Base-by-base conservation (phyloP, 2,113 vertebrate genomes). In the Geothlypis trichas region DNA sequence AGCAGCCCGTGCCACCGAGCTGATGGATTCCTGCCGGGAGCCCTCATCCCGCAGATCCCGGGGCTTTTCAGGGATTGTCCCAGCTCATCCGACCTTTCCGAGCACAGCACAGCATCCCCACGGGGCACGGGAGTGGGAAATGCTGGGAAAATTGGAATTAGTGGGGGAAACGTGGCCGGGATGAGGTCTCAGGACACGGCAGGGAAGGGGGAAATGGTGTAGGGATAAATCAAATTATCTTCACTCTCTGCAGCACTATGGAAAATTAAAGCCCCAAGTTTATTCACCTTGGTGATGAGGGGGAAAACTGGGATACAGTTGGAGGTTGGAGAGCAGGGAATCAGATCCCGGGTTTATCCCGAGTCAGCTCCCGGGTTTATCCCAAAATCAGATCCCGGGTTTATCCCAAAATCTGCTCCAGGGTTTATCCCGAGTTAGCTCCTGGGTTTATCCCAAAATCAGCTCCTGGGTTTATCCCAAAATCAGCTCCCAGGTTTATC, bases 131-230 rank as follows among this genome's bases (percentile, higher is more conserved):
- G 13, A 67, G 11, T 5, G 61, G 54, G 28, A 75, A 33, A 46
- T n/a, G 28, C 17, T 21, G 78, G 59, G 2, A 13, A 62, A 63
- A 28, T 9, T 27, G 44, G 67, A 66, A 73, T 57, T 26, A 15
- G 3, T 8, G 54, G 1, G 37, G 76, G 37, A 23, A 74, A 30
- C 0, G 3, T 21, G 47, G 62, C 39, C 0, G 5, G 47, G 62
- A 24, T 24, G 24, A n/a, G 52, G n/a, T 14, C 9, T 67, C 19
- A 4, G 77, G 37, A 20, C 68, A 11, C 1, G 0, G 37, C 52
- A 13, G 52, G 37, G 28, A 59, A n/a, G 5, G 15, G 28, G 6
- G 2, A 24, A 28, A 39, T 30, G 0, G 0, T n/a, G 15, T 2
- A 12, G 61, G 54, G 22, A 54, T 18, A n/a, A 75, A 61, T 46